Conservation (phyloP, 2,888 invertebrate genomes). For the Ashinkailepas kermadecensis region DNA sequence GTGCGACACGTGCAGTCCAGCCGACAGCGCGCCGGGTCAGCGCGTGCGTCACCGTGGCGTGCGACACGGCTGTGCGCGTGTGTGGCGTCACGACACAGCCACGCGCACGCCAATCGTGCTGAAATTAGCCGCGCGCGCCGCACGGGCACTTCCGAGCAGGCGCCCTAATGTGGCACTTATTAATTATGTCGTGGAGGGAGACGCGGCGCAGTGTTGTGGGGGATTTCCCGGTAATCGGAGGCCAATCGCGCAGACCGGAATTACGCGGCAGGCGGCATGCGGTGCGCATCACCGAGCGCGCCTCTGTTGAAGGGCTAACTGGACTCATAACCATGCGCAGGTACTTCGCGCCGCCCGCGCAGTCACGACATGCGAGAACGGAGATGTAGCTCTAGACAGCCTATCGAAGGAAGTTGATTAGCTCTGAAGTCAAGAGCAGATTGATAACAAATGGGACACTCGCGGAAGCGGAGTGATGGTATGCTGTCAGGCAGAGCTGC, state of each 20-base stretch:
- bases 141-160: neutral
- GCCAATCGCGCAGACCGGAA: neutral
- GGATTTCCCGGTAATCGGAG: neutral
- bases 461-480: no score
- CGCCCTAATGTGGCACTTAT: neutral
- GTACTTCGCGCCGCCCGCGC: no score
- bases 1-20: neutral
- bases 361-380: no score
- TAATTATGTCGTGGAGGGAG: neutral
- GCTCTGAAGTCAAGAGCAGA: no score
- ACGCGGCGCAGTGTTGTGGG: neutral
- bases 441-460: no score
- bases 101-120: neutral
- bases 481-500: no score
- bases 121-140: neutral
- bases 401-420: no score
- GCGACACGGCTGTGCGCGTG: neutral
- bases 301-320: no score
- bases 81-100: neutral
- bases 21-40: neutral
- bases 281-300: neutral
- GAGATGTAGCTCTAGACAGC: no score
- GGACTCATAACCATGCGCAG: no score
- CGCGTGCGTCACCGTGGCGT: neutral
- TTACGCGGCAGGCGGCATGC: neutral